These are phyloP conservation scores for Papio anubis DNA, from an alignment of 2,113 vertebrate species.

Conservation along the genomic window DNA sequence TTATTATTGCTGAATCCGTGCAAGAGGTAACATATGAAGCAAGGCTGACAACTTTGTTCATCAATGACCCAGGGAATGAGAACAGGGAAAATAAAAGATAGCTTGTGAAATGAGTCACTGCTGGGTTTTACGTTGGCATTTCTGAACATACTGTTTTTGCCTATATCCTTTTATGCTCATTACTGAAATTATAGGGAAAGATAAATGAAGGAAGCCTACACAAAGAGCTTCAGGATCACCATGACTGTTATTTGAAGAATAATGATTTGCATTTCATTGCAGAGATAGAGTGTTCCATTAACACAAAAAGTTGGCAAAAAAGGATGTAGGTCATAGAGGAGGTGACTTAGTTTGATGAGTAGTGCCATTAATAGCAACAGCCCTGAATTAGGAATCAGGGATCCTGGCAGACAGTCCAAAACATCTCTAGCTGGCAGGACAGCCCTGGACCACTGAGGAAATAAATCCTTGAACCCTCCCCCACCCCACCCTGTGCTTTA, in stretches of 20 bases:
- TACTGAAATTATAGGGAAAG: constrained; percentile 18
- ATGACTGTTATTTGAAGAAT: neutral
- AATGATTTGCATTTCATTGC: constrained; percentile 18
- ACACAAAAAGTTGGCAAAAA: neutral
- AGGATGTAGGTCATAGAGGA: neutral
- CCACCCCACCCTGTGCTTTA: neutral
- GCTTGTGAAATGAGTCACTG: neutral
- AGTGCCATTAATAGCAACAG: neutral
- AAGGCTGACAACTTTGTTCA: neutral
- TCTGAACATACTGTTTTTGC: neutral
- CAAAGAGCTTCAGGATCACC: neutral
- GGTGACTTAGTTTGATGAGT: neutral
- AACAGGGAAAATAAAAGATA: neutral
- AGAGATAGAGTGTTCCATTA: neutral
- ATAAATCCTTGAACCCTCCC: neutral
- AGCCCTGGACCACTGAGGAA: neutral
- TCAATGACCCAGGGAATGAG: neutral
- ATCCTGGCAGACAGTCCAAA: neutral
- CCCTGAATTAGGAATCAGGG: neutral
- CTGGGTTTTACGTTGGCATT: neutral
- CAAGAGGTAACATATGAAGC: neutral
- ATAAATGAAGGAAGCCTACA: neutral
- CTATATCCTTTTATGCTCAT: neutral
- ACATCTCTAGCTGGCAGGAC: neutral
- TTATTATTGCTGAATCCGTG: neutral